A percentile compares a stretch with the other conserved stretches of the same genome.
phyloP scores from a whole-genome alignment of 2,888 invertebrate genomes.

The Heteromurus nitidus region DNA sequence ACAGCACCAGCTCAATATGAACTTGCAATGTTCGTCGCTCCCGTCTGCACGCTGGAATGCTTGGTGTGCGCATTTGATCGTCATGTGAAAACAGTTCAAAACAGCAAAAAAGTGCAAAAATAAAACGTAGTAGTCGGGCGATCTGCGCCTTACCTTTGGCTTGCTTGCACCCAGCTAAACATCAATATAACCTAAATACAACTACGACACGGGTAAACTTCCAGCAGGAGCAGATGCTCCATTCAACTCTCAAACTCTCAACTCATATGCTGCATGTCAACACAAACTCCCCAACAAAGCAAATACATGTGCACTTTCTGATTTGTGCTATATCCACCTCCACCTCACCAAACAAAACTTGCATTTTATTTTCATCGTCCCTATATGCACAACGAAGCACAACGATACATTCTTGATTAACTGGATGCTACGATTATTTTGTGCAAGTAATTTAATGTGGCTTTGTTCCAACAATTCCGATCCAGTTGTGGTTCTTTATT shows the following conservation, averaged over 20 bases:
- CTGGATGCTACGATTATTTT: constrained; percentile 16
- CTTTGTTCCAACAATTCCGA: constrained; percentile 18
- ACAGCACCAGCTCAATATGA: no score
- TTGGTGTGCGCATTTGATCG: no score
- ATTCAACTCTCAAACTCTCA: no score
- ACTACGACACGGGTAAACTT: not conserved
- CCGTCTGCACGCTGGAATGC: no score
- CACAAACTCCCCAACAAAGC: not conserved
- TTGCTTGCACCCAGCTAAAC: no score
- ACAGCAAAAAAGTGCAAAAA: no score
- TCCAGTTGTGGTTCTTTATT: not conserved
- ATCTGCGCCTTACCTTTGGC: no score
- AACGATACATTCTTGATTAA: constrained; percentile 10
- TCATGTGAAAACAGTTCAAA: no score
- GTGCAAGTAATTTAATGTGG: not conserved
- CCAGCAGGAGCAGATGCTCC: not conserved
- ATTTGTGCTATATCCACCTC: not conserved
- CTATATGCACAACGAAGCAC: not conserved
- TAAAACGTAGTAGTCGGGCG: no score
- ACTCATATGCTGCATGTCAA: no score
- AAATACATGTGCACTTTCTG: constrained; percentile 5
- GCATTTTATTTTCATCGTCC: not conserved
- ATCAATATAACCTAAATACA: not conserved
- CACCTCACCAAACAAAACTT: not conserved
- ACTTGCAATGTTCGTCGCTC: no score